Conservation (phyloP, 1,140 invertebrate species). For the Drosophila setifemur region DNA sequence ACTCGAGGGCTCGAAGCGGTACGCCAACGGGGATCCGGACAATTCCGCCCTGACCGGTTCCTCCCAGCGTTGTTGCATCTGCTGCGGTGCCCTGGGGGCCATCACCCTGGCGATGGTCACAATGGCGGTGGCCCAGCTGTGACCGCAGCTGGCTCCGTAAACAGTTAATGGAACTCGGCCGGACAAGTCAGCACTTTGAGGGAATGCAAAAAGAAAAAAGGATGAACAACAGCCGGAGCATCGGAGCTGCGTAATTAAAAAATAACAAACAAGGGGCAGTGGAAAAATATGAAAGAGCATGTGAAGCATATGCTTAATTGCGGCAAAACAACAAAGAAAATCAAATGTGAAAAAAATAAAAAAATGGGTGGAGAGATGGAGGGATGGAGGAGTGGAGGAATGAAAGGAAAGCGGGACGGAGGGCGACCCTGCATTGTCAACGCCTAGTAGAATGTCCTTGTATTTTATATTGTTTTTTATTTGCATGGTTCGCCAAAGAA, state of each 20-base stretch:
- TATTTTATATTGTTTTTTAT: constrained; percentile 49
- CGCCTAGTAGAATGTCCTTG: constrained; percentile 54
- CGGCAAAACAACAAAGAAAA: constrained; percentile 20
- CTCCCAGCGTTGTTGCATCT: constrained; percentile 59
- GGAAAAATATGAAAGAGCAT: constrained; percentile 6
- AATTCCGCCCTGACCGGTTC: constrained; percentile 79
- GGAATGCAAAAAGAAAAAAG: constrained; percentile 6
- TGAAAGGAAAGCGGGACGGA: constrained; percentile 5
- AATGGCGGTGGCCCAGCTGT: constrained; percentile 56
- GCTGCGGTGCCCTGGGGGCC: constrained; percentile 49
- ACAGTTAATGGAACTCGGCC: constrained; percentile 8
- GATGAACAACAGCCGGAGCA: constrained; percentile 3
- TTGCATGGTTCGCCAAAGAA: constrained; percentile 44
- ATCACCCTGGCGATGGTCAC: constrained; percentile 54
- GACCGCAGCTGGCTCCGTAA: constrained; percentile 51
- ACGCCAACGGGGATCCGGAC: constrained; percentile 79
- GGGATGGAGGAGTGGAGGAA: neutral
- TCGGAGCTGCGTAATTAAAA: constrained; percentile 64
- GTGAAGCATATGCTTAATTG: constrained; percentile 21
- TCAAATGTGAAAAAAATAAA: constrained; percentile 17
- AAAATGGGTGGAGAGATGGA: constrained; percentile 10
- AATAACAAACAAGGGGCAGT: constrained; percentile 52
- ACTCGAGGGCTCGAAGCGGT: constrained; percentile 77
- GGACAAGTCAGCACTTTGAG: constrained; percentile 19
- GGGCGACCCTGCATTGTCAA: constrained; percentile 29